A percentile compares a stretch with the other conserved stretches of the same genome.
phyloP scores from a whole-genome alignment of 2,888 invertebrate species.

The Melikaiella ostensackeni region DNA sequence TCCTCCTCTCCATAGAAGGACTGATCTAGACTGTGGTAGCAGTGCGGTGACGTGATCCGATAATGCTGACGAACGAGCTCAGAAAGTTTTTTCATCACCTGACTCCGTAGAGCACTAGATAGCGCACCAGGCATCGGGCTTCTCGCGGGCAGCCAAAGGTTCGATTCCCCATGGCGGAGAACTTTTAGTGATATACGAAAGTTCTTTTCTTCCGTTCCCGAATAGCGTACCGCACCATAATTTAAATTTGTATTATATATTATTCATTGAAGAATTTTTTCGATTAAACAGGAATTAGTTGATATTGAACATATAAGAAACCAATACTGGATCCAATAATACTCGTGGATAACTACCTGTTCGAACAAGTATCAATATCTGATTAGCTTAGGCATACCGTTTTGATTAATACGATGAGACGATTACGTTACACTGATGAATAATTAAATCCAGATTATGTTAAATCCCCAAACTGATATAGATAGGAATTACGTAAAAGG shows the following conservation, averaged over 20 bases:
- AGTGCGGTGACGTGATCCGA: too few relatives aligned
- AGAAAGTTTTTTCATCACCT: too few relatives aligned
- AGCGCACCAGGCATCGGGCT: too few relatives aligned
- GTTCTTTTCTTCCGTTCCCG: too few relatives aligned
- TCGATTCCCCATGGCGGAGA: too few relatives aligned
- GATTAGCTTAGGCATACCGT: conserved; percentile 12
- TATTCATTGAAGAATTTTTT: not conserved
- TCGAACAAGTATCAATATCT: conserved; percentile 9
- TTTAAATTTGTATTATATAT: not conserved
- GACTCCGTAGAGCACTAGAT: too few relatives aligned
- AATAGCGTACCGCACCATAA: too few relatives aligned
- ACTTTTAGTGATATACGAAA: too few relatives aligned
- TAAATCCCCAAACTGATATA: conserved; percentile 25
- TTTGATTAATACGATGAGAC: conserved; percentile 25
- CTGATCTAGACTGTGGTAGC: too few relatives aligned
- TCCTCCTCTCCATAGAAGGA: too few relatives aligned
- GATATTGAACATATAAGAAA: not conserved
- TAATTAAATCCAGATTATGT: conserved; percentile 42
- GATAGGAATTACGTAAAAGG: conserved; percentile 37
- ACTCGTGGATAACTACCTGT: not conserved
- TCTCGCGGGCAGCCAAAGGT: too few relatives aligned
- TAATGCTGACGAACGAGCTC: too few relatives aligned
- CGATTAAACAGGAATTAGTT: not conserved
- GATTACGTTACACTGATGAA: conserved; percentile 24
- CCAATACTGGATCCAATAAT: not conserved